Evolutionary conservation across 2,113 vertebrate species (phyloP), one percentile per base, ranked within the genome.

Genomic region (Prochilodus magdalenae): DNA sequence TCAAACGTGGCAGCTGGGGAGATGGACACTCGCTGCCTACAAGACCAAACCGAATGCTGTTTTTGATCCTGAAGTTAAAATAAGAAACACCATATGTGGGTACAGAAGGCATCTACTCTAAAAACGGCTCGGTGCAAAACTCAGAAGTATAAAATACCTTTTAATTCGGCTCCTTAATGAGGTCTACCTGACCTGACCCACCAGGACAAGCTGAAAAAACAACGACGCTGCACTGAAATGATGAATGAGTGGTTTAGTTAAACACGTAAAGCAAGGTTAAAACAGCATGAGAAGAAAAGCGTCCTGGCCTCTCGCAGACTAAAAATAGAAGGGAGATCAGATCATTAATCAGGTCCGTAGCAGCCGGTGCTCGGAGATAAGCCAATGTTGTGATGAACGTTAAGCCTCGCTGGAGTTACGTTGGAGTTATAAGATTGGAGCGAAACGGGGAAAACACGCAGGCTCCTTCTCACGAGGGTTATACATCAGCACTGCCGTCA

Each of bases 171-270:
- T 40, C 29, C 40, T 30, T 85, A 89, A 88, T 85, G 80, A 89
- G 77, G 51, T 66, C 69, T 74, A 36, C 14, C 13, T 70, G 49
- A 82, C 79, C 82, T 85, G 80, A 88, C 14, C 89, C 85, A 81
- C 44, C 24, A 60, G 57, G 44, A 85, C 87, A 86, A 86, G 72
- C 66, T 82, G 75, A 82, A 70, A 83, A 91, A 93, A 90, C 85
- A 89, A 70, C 74, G 71, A 55, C 5, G 76, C 86, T 82, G 81
- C 83, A 47, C 49, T 77, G 51, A 36, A 79, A 79, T 40, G 87
- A 84, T 63, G 27, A 30, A 29, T 18, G 59, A 47, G 87, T 15
- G 16, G 55, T 20, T 62, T 59, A 47, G 77, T 24, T 44, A 80
- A 80, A 79, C 69, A 30, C 66, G 29, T n/a, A 11, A 40, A 29